A percentile compares a stretch with the other conserved stretches of the same genome.
Evolutionary conservation across 2,888 invertebrate species (phyloP).

Genomic region (Heteromurus nitidus): DNA sequence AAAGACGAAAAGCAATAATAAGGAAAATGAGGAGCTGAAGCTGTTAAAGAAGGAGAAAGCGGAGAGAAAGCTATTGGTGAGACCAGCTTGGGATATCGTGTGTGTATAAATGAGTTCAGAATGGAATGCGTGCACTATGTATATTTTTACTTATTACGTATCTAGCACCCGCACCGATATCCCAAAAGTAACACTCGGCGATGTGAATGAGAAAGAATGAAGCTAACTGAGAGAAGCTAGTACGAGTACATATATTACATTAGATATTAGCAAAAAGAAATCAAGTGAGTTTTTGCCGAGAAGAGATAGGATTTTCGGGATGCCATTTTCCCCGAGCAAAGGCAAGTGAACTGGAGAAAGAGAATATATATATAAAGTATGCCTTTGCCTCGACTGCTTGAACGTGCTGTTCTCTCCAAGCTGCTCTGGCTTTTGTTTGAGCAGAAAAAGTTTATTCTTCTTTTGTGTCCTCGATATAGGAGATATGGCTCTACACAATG

Average conservation of each 20-base stretch:
- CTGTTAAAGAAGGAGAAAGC: constrained; percentile 14
- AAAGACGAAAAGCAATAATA: constrained; percentile 50
- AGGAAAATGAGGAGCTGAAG: constrained; percentile 37
- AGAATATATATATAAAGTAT: too few species aligned
- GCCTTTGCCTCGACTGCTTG: too few species aligned
- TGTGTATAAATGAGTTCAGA: too few species aligned
- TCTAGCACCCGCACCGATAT: background rate
- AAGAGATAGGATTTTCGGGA: constrained; percentile 26
- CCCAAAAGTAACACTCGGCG: constrained; percentile 1
- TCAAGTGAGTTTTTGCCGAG: constrained; percentile 38
- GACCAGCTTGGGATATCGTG: too few species aligned
- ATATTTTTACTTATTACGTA: background rate
- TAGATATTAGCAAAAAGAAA: constrained; percentile 24
- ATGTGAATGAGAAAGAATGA: background rate
- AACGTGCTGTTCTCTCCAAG: too few species aligned
- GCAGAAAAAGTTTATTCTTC: too few species aligned
- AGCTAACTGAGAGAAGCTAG: background rate
- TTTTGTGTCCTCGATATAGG: too few species aligned
- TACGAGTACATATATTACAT: background rate
- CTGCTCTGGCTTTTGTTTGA: too few species aligned
- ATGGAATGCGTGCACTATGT: too few species aligned
- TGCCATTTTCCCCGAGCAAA: constrained; percentile 10
- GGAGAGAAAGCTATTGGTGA: background rate
- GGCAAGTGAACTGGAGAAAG: too few species aligned
- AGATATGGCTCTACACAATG: too few species aligned